Conservation (phyloP, 2,113 vertebrate species). For the Hylia prasina region DNA sequence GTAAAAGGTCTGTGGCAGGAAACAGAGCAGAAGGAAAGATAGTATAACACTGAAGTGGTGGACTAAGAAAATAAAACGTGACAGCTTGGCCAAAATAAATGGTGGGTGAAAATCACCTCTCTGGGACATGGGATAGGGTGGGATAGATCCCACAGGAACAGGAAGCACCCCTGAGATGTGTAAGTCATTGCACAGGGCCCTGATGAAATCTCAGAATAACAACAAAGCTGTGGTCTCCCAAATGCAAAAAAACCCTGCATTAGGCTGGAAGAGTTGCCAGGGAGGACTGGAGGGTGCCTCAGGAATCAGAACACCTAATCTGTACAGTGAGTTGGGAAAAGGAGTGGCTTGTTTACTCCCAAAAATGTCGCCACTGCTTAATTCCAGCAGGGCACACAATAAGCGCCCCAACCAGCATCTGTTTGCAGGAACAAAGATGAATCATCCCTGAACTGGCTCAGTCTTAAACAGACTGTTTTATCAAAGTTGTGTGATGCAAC, state of each 20-base stretch:
- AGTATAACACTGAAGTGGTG: background rate
- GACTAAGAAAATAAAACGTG: background rate
- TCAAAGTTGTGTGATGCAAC: constrained; percentile 27
- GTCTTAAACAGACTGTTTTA: background rate
- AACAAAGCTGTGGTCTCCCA: background rate
- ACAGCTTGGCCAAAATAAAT: background rate
- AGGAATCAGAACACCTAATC: background rate
- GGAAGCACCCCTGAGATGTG: background rate
- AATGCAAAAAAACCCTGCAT: background rate
- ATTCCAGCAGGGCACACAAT: background rate
- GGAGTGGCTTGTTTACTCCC: constrained; percentile 34
- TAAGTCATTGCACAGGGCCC: background rate
- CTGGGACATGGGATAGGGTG: background rate
- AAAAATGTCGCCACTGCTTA: background rate
- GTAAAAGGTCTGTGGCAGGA: background rate
- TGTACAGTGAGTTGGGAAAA: background rate
- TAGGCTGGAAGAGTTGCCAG: background rate
- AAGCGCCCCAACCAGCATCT: constrained; percentile 38
- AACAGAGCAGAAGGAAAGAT: background rate
- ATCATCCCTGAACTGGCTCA: background rate
- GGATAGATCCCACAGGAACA: background rate
- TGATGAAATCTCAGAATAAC: background rate
- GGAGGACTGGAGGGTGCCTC: background rate
- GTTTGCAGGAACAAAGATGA: constrained; percentile 32
- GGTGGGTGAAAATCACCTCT: background rate